A percentile compares a stretch with the other conserved stretches of the same genome.
Evolutionary conservation across 2,888 invertebrate genomes (phyloP).

Genomic region (Hydraecia micacea): DNA sequence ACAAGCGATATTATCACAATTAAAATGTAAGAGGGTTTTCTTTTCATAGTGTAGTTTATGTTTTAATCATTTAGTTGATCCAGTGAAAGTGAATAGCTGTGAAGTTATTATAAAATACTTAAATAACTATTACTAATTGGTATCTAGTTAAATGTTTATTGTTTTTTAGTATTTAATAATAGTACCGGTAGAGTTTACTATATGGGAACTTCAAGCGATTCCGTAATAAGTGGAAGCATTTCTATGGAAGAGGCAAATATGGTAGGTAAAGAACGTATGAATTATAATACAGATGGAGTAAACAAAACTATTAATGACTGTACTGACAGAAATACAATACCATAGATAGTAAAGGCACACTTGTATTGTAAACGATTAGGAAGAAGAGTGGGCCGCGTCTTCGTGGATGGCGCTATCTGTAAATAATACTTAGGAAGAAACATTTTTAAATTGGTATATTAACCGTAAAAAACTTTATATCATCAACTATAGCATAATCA

Average conservation of each 20-base stretch:
- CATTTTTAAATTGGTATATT: not conserved
- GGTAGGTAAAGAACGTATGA: not conserved
- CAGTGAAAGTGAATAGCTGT: slow-evolving; percentile 50
- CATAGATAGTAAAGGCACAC: too few species aligned
- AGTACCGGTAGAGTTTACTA: not conserved
- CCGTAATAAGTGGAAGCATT: not conserved
- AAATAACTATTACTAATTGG: not conserved
- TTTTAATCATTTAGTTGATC: slow-evolving; percentile 40
- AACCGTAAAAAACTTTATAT: not conserved
- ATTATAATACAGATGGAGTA: not conserved
- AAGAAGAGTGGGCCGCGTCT: too few species aligned
- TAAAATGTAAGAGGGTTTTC: slow-evolving; percentile 39
- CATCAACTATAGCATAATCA: not conserved
- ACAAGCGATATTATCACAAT: slow-evolving; percentile 47
- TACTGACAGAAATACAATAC: too few species aligned
- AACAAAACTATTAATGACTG: too few species aligned
- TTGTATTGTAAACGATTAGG: too few species aligned
- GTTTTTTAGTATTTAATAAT: slow-evolving; percentile 3
- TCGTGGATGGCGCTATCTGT: too few species aligned
- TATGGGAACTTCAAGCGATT: not conserved
- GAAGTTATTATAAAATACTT: slow-evolving; percentile 21
- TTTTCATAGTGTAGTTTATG: slow-evolving; percentile 28
- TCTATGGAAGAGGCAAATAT: not conserved
- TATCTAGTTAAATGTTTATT: slow-evolving; percentile 12
- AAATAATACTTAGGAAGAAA: not conserved